Evolutionary conservation across 2,797 vertebrate species (phyloP).

Genomic region (Pseudomugil gertrudae): DNA sequence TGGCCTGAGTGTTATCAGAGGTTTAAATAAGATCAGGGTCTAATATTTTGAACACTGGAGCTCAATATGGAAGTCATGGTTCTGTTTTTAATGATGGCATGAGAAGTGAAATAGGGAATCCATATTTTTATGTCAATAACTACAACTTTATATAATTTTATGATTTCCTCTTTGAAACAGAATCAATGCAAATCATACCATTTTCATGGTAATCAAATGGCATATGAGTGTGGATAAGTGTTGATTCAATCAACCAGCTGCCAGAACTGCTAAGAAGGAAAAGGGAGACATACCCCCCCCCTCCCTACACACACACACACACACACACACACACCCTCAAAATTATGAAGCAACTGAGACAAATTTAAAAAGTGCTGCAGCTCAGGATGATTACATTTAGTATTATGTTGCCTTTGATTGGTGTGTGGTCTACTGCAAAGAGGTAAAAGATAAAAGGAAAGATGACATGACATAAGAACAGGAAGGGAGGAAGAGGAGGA

Average conservation of each 20-base stretch:
- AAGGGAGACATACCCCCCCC: background rate
- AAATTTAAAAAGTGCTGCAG: background rate
- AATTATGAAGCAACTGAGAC: background rate
- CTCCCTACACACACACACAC: too few species aligned
- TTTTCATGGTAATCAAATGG: background rate
- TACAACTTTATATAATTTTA: background rate
- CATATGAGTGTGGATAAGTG: background rate
- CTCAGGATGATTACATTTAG: background rate
- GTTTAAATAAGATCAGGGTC: background rate
- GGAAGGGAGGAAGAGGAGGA: constrained; percentile 53
- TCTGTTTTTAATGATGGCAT: background rate
- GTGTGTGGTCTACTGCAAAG: constrained; percentile 57
- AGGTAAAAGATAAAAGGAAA: constrained; percentile 50
- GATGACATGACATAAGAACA: constrained; percentile 48
- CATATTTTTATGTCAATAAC: background rate
- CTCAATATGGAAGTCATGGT: background rate
- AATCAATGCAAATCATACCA: background rate
- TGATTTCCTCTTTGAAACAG: background rate
- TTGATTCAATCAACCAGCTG: background rate
- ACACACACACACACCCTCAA: too few species aligned
- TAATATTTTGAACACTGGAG: background rate
- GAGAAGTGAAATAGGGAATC: background rate
- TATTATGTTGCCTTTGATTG: constrained; percentile 32
- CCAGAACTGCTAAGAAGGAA: background rate
- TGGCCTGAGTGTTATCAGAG: background rate